phyloP scores from a whole-genome alignment of 2,113 vertebrate genomes.

The Xenopus tropicalis region DNA sequence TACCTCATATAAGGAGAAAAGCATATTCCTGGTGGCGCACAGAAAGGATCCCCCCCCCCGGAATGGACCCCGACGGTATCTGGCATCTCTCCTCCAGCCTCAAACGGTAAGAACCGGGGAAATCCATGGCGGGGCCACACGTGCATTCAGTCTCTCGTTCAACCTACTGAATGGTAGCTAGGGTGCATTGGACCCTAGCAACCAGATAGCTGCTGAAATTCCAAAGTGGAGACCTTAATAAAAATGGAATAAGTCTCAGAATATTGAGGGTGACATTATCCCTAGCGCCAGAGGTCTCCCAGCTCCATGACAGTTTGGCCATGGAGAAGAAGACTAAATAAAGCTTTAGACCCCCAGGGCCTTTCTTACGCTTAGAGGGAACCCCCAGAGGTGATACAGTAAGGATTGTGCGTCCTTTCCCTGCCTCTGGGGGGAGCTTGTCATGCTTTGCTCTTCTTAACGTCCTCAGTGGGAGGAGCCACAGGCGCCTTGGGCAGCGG shows the following conservation, averaged over 20 bases:
- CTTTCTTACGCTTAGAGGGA: conserved; percentile 22
- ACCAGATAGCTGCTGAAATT: too few relatives aligned
- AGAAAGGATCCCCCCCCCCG: conserved; percentile 86
- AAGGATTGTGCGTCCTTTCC: conserved; percentile 37
- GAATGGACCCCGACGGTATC: conserved; percentile 88
- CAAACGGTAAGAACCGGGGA: conserved; percentile 71
- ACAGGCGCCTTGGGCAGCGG: too few relatives aligned
- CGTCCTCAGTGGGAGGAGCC: background rate
- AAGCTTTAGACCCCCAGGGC: background rate
- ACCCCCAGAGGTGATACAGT: conserved; percentile 31
- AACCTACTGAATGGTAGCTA: too few relatives aligned
- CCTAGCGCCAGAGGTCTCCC: conserved; percentile 85
- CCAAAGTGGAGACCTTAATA: too few relatives aligned
- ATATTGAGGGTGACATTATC: too few relatives aligned
- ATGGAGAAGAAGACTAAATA: conserved; percentile 85
- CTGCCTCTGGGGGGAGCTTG: background rate
- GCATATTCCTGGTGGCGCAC: conserved; percentile 89
- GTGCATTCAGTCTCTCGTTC: too few relatives aligned
- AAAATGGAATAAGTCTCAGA: too few relatives aligned
- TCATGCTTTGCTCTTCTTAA: background rate
- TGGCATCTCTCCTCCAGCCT: conserved; percentile 95
- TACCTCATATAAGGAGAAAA: conserved; percentile 96
- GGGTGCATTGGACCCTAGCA: too few relatives aligned
- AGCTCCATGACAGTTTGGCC: conserved; percentile 82
- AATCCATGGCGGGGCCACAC: background rate